Base-by-base conservation (phyloP, 1,140 invertebrate species). In the Monomorium pharaonis region DNA sequence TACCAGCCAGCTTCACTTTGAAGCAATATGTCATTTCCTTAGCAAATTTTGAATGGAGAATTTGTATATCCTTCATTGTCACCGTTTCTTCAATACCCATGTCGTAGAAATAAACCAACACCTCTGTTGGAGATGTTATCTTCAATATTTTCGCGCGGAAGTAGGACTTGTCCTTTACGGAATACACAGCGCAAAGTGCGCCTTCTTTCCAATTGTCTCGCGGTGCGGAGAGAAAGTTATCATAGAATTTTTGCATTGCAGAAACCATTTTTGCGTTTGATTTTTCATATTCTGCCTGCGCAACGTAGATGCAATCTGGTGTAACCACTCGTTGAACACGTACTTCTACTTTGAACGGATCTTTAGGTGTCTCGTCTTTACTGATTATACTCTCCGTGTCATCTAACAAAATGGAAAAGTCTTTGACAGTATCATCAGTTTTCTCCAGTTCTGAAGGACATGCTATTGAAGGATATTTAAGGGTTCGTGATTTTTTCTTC, bases 1-100 rank as follows among this genome's bases (percentile, higher is more conserved):
- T 95, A 12, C 96, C 96, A 6, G 91, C 94, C 3, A 97, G 86
- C 88, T 96, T 96, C 72, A 96, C 95, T 88, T 95, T 96, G 27
- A 96, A 94, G 1, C 95, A 94, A 10, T 95, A 94, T 54, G 95
- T 92, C 9, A 94, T 94, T 2, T 95, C 85, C 0, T 91, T 70
- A 0, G 89, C 69, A 49, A 96, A 96, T 27, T 94, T 85, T 3
- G 86, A 6, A 6, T 93, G 78, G 2, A 96, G 86, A 21, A 92
- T 91, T 74, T 94, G 94, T 27, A 97, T 86, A 30, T 93, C 89
- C 2, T 92, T 58, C 0, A 93, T 33, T 0, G 92, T 81, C 5
- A 96, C 93, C 0, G 90, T 94, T 89, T 96, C 95, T 0, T 93
- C 91, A 33, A 92, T 90, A 3, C 95, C 96, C n/a, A 95, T 92